Conservation (phyloP, 2,888 invertebrate species). For the Cerceris ruficornis region DNA sequence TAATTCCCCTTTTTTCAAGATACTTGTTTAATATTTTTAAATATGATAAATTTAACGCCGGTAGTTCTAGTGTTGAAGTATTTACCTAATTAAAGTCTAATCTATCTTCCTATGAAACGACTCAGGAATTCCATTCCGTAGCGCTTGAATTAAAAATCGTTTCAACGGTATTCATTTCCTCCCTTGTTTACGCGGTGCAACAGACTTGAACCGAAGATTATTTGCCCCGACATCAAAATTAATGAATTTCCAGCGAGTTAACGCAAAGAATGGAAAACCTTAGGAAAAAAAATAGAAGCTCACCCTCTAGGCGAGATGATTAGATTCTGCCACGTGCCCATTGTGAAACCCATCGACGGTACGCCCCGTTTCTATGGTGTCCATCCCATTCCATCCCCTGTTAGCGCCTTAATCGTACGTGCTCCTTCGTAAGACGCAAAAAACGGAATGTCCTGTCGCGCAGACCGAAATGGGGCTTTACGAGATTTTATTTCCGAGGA, state of each 20-base stretch:
- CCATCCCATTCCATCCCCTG: conserved; percentile 46
- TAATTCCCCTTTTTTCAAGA: no score
- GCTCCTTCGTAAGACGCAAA: conserved; percentile 64
- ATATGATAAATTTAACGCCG: no score
- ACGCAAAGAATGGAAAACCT: conserved; percentile 55
- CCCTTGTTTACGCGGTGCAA: no score
- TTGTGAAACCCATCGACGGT: conserved; percentile 62
- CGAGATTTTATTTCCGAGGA: conserved; percentile 27
- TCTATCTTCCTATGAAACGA: no score
- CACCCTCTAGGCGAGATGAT: conserved; percentile 65
- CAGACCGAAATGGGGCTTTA: conserved; percentile 13
- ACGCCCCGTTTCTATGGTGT: conserved; percentile 59
- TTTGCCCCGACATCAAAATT: conserved; percentile 28
- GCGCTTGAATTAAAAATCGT: no score
- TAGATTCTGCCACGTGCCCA: conserved; percentile 76
- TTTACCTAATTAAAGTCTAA: background rate
- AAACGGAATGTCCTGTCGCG: conserved; percentile 32
- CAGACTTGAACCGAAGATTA: background rate
- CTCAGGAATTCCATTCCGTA: no score
- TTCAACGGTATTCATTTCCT: no score
- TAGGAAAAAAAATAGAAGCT: conserved; percentile 42
- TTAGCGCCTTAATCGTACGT: conserved; percentile 61
- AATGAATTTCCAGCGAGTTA: conserved; percentile 66
- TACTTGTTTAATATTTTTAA: no score
- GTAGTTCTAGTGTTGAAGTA: background rate